phyloP scores from a whole-genome alignment of 2,888 invertebrate species.

The Callyntrura guangdongensis region DNA sequence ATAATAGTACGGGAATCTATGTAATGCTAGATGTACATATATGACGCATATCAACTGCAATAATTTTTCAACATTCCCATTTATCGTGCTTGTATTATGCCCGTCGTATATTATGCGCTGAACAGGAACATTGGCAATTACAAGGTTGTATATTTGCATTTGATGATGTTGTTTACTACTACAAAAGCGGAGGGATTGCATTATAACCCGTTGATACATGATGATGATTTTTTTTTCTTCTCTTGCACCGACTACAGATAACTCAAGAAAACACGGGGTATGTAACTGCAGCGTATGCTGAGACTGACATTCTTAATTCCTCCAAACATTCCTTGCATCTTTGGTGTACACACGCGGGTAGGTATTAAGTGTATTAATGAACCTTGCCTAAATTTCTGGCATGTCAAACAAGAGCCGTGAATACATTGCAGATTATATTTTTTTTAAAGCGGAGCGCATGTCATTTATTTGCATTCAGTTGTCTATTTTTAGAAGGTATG shows the following conservation, averaged over 20 bases:
- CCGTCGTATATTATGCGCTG: not conserved
- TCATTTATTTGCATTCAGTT: conserved; percentile 59
- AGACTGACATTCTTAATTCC: conserved; percentile 36
- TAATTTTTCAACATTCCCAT: too few species aligned
- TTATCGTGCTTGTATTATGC: not conserved
- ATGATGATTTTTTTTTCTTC: conserved; percentile 13
- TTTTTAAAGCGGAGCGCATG: conserved; percentile 52
- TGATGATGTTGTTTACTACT: conserved; percentile 7
- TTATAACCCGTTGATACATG: too few species aligned
- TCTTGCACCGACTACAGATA: not conserved
- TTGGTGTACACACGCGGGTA: not conserved
- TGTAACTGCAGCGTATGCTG: not conserved
- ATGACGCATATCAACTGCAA: not conserved
- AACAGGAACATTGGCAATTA: conserved; percentile 55
- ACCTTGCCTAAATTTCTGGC: conserved; percentile 37
- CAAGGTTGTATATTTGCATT: conserved; percentile 37
- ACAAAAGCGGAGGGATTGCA: conserved; percentile 36
- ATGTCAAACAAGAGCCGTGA: conserved; percentile 1
- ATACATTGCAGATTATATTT: conserved; percentile 51
- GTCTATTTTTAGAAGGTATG: conserved; percentile 74
- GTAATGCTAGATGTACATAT: not conserved
- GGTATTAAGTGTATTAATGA: conserved; percentile 24
- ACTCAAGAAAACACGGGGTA: not conserved
- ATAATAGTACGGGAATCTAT: not conserved
- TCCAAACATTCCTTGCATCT: not conserved